Conservation (phyloP, 2,113 vertebrate species). For the Lophius piscatorius region DNA sequence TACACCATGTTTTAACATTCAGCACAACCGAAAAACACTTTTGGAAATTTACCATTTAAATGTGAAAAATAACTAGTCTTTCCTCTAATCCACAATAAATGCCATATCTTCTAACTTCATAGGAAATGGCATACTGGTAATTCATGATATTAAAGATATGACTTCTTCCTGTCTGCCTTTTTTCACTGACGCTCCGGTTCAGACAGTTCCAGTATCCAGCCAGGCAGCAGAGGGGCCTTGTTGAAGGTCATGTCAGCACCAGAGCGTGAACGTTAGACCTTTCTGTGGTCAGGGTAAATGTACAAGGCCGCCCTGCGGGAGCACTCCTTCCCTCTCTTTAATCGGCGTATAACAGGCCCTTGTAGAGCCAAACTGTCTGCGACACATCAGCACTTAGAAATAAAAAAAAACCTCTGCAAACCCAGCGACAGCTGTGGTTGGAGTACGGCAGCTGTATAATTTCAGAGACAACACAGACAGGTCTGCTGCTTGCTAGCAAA, state of each 20-base stretch:
- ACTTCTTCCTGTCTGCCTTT: slow-evolving; percentile 72
- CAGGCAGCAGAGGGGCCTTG: slow-evolving; percentile 68
- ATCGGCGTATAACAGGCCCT: slow-evolving; percentile 78
- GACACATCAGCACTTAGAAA: slow-evolving; percentile 80
- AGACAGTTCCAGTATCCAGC: slow-evolving; percentile 74
- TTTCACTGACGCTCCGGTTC: slow-evolving; percentile 57
- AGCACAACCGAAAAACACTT: slow-evolving; percentile 39
- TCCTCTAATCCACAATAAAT: slow-evolving; percentile 58
- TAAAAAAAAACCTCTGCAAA: slow-evolving; percentile 71
- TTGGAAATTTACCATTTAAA: slow-evolving; percentile 36
- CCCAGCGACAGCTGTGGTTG: slow-evolving; percentile 67
- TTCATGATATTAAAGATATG: slow-evolving; percentile 71
- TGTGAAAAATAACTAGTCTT: slow-evolving; percentile 55
- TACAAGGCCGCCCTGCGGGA: slow-evolving; percentile 77
- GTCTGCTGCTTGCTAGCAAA: slow-evolving; percentile 31
- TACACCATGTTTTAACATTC: slow-evolving; percentile 38
- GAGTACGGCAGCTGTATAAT: slow-evolving; percentile 60
- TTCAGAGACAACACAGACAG: slow-evolving; percentile 58
- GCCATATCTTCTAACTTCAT: slow-evolving; percentile 59
- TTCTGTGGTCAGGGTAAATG: slow-evolving; percentile 84
- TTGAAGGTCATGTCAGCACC: slow-evolving; percentile 82
- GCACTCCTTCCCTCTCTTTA: slow-evolving; percentile 79
- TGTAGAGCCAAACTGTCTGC: slow-evolving; percentile 82
- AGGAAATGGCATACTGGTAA: slow-evolving; percentile 56
- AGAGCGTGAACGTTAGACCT: slow-evolving; percentile 79